Percentiles rank a stretch among this genome's conserved stretches.
phyloP scores from a whole-genome alignment of 2,113 vertebrate genomes.

The Lutjanus erythropterus region DNA sequence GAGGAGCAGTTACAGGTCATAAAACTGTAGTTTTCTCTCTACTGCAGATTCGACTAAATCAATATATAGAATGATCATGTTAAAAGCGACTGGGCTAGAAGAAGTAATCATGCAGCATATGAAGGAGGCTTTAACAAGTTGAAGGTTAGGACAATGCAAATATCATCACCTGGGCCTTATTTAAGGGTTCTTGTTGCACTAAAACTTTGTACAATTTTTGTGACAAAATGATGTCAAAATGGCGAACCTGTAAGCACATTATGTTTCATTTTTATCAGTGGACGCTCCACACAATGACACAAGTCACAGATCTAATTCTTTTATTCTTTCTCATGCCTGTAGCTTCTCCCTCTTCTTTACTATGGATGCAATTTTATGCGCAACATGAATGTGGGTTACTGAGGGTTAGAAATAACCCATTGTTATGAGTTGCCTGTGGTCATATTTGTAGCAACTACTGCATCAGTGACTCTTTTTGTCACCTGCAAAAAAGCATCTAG shows the following conservation, averaged over 20 bases:
- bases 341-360: constrained; percentile 49
- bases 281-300: constrained; percentile 12
- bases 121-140: constrained; percentile 6
- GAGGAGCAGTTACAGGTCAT: neutral
- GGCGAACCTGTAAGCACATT: constrained; percentile 31
- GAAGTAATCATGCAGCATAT: neutral
- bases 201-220: constrained; percentile 32
- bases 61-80: neutral
- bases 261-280: constrained; percentile 19
- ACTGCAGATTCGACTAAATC: constrained; percentile 11
- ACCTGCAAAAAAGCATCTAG: constrained; percentile 44
- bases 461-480: constrained; percentile 27
- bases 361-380: constrained; percentile 31
- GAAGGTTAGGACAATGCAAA: constrained; percentile 28
- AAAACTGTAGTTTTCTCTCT: constrained; percentile 7
- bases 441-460: constrained; percentile 64
- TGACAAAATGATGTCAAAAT: constrained; percentile 54
- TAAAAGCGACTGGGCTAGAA: neutral
- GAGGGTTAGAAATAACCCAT: constrained; percentile 10
- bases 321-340: constrained; percentile 28
- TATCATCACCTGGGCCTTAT: constrained; percentile 49
- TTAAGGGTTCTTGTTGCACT: constrained; percentile 37
- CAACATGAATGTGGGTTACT: constrained; percentile 12
- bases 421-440: constrained; percentile 27
- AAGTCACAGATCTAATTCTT: neutral